Conservation (phyloP, 2,113 vertebrate genomes). For the Pangasianodon gigas region DNA sequence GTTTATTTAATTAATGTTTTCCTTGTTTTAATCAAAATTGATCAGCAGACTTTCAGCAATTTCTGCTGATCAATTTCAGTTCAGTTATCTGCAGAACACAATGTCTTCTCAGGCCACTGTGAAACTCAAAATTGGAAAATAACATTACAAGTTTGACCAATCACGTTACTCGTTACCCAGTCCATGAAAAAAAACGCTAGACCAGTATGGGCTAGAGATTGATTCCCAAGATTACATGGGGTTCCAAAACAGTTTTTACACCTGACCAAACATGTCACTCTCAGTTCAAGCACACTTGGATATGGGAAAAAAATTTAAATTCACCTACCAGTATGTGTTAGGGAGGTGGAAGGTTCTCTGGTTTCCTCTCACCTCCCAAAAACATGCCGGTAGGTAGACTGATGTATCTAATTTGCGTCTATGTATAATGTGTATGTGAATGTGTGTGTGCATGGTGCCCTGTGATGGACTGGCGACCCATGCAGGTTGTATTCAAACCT, state of each 20-base stretch:
- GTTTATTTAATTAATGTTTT: neutral
- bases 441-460: neutral
- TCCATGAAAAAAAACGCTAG: neutral
- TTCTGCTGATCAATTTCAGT: neutral
- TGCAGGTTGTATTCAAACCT: neutral
- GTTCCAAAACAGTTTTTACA: neutral
- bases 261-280: neutral
- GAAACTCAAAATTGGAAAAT: neutral
- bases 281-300: neutral
- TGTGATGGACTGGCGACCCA: neutral
- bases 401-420: neutral
- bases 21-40: neutral
- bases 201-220: neutral
- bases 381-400: neutral
- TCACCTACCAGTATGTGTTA: neutral
- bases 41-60: neutral
- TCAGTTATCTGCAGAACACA: neutral
- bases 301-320: neutral
- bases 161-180: neutral
- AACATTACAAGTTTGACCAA: neutral
- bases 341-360: neutral
- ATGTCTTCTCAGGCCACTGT: neutral
- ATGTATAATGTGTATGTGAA: neutral
- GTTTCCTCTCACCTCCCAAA: neutral
- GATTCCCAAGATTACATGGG: neutral